Percentiles rank a stretch among this genome's conserved stretches.
phyloP scores from a whole-genome alignment of 1,140 invertebrate species.

The Melanaphis sacchari region DNA sequence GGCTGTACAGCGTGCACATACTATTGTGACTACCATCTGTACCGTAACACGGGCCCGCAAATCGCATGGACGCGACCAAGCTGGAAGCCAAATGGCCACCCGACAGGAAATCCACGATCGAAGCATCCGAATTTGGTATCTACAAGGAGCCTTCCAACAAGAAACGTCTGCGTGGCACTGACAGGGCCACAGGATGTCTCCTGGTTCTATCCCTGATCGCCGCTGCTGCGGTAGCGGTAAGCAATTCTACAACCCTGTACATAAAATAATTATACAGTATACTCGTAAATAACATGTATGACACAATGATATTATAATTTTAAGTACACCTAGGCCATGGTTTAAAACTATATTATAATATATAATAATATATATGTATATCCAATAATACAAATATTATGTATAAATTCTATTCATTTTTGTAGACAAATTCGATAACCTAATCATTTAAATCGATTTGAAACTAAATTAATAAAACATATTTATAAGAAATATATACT shows the following conservation, averaged over 20 bases:
- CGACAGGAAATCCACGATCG: conserved; percentile 45
- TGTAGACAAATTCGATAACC: not conserved
- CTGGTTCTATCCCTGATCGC: conserved; percentile 44
- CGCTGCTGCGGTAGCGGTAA: conserved; percentile 14
- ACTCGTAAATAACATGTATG: not conserved
- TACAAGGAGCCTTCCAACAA: conserved; percentile 24
- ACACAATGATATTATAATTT: not conserved
- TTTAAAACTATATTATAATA: not conserved
- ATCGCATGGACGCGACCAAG: conserved; percentile 24
- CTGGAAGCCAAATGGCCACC: conserved; percentile 47
- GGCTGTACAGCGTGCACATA: not conserved
- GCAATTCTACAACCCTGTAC: not conserved
- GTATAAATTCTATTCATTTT: too few species aligned
- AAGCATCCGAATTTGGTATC: conserved; percentile 47
- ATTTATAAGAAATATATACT: not conserved
- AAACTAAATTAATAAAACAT: not conserved
- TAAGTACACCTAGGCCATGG: not conserved
- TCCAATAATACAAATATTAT: too few species aligned
- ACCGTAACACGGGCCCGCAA: not conserved
- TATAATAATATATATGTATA: too few species aligned
- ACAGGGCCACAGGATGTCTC: conserved; percentile 12
- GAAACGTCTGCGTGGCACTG: not conserved
- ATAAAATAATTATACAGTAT: not conserved
- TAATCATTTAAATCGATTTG: too few species aligned
- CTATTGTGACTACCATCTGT: not conserved